These are phyloP conservation scores for Tinea trinotella DNA, from an alignment of 2,888 invertebrate species.

Conservation along the genomic window DNA sequence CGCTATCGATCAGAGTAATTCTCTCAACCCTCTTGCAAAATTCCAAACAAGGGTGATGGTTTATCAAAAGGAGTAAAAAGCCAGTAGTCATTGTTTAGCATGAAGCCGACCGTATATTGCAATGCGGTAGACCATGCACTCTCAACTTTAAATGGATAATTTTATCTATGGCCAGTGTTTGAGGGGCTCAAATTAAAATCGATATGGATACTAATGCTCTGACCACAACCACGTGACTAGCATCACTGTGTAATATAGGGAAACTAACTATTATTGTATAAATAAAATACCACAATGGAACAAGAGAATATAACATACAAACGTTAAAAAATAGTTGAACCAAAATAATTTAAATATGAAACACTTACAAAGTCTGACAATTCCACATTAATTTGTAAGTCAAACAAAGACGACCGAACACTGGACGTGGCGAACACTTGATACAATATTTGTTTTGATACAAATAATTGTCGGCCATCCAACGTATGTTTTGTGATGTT, in stretches of 20 bases:
- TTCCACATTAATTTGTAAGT: conserved; percentile 62
- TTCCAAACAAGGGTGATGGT: conserved; percentile 9
- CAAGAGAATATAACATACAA: background rate
- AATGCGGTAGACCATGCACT: conserved; percentile 49
- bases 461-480: conserved; percentile 60
- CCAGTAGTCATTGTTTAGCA: conserved; percentile 39
- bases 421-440: conserved; percentile 64
- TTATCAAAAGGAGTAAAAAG: conserved; percentile 38
- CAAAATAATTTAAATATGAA: conserved; percentile 38
- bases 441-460: conserved; percentile 65
- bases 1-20: background rate
- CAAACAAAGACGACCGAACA: conserved; percentile 53
- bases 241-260: too few species aligned
- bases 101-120: conserved; percentile 47
- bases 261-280: too few species aligned
- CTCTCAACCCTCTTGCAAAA: conserved; percentile 2
- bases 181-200: conserved; percentile 30
- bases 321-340: conserved; percentile 21
- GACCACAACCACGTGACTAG: conserved; percentile 11
- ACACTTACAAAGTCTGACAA: conserved; percentile 46
- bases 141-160: conserved; percentile 59
- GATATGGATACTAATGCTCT: conserved; percentile 31
- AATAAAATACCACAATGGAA: too few species aligned
- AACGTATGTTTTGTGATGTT: conserved; percentile 53
- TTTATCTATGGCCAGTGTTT: conserved; percentile 35